Conservation (phyloP, 2,113 vertebrate species). For the Cryptoleucopteryx plumbea region DNA sequence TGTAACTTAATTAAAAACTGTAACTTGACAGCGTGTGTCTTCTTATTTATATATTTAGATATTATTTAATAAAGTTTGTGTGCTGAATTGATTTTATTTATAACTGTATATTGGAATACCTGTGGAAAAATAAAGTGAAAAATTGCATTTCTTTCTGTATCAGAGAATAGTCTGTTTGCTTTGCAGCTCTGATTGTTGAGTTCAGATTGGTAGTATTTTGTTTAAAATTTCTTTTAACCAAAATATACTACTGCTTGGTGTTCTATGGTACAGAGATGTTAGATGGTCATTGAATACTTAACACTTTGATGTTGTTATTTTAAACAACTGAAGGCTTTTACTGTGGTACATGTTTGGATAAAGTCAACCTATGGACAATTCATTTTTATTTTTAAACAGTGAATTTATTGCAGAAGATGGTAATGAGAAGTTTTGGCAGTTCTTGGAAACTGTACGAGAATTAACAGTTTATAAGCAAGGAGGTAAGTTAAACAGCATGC, state of each 20-base stretch:
- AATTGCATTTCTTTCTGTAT: neutral
- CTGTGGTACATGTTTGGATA: neutral
- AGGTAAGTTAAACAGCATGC: constrained; percentile 75
- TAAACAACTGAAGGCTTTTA: neutral
- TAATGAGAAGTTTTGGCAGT: constrained; percentile 98
- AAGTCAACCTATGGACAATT: neutral
- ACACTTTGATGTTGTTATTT: neutral
- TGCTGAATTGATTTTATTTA: neutral
- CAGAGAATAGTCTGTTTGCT: neutral
- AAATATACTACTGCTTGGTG: neutral
- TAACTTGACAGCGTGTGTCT: neutral
- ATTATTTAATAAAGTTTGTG: neutral
- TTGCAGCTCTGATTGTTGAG: neutral
- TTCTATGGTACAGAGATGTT: neutral
- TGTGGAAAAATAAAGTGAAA: neutral
- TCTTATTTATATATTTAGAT: neutral
- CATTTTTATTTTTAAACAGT: constrained; percentile 73
- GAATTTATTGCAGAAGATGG: constrained; percentile 96
- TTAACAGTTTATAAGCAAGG: constrained; percentile 88
- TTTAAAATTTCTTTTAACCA: neutral
- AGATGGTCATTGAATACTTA: neutral
- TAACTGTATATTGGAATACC: neutral
- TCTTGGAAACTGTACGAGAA: constrained; percentile 95
- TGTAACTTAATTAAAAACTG: neutral
- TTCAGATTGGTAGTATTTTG: neutral